Base-by-base conservation (phyloP, 2,797 vertebrate species). In the Lates japonicus region DNA sequence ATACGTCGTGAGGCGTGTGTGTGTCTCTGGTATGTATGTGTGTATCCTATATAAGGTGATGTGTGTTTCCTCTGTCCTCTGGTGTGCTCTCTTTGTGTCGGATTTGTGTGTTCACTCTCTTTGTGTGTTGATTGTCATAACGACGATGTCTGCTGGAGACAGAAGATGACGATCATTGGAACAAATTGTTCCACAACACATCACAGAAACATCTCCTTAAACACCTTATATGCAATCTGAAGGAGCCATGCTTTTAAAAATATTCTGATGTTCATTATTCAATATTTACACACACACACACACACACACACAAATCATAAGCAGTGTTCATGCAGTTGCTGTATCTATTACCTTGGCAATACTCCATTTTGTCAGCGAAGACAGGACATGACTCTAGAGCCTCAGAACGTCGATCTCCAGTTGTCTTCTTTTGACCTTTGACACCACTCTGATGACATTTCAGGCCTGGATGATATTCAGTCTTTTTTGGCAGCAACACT, bases 311-410 rank as follows among this genome's bases (percentile, higher is more conserved):
- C 22, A 41, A 29, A 42, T 17, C 35, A 0, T 2, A 42, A 17
- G 42, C 3, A 37, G 8, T 68, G 25, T 42, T 31, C 22, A 57
- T 31, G 52, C 14, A n/a, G 31, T 20, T 20, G 16, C 6, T 8
- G 19, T 14, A 12, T 66, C 1, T 48, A 22, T 85, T 91, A 93
- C 80, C 86, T 88, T 88, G 80, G 71, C 48, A 94, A 82, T 52
- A 87, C 61, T 81, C 76, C 72, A 7, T 83, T 83, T 79, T 78
- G 54, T 48, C 3, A 81, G 86, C 70, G 76, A 83, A 44, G 80
- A 84, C 73, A 84, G 52, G 60, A 72, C 66, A 78, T 70, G 90
- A 90, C 51, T 87, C 92, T 42, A 87, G 55, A 82, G 54, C n/a
- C 41, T 90, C 70, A 12, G 8, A 25, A 70, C 19, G 17, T 54